Evolutionary conservation across 2,797 vertebrate species (phyloP).

Genomic region (Furcifer pardalis): DNA sequence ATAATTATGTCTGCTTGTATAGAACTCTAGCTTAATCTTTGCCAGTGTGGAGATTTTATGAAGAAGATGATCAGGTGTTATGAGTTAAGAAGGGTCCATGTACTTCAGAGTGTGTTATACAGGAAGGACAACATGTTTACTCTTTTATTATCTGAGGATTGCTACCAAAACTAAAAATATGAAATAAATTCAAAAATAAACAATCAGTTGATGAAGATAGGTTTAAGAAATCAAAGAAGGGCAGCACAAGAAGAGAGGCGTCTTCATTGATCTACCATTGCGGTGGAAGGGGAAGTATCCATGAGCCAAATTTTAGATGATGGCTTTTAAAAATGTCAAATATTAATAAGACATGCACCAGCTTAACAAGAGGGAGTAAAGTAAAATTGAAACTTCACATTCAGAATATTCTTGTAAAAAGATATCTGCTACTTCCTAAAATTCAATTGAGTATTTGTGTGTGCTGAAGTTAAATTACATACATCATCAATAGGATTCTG

Average conservation of each 20-base stretch:
- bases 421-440: background rate
- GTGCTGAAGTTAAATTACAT: too few species aligned
- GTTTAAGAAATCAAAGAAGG: background rate
- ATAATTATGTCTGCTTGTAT: too few species aligned
- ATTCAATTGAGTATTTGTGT: too few species aligned
- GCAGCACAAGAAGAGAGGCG: background rate
- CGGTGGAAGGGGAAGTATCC: background rate
- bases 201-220: background rate
- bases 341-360: background rate
- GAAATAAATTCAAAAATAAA: background rate
- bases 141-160: background rate
- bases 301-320: background rate
- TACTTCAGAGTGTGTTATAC: background rate
- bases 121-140: background rate
- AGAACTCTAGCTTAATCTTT: background rate
- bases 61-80: background rate
- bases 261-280: background rate
- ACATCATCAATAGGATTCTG: too few species aligned
- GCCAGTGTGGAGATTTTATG: background rate
- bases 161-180: background rate
- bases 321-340: slow-evolving; percentile 5
- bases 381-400: slow-evolving; percentile 21
- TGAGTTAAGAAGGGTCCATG: background rate
- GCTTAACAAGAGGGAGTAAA: background rate
- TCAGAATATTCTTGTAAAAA: slow-evolving; percentile 20